Percentiles rank a stretch among this genome's conserved stretches.
Evolutionary conservation across 2,888 invertebrate genomes (phyloP).

Genomic region (Himalopsyche anomala): DNA sequence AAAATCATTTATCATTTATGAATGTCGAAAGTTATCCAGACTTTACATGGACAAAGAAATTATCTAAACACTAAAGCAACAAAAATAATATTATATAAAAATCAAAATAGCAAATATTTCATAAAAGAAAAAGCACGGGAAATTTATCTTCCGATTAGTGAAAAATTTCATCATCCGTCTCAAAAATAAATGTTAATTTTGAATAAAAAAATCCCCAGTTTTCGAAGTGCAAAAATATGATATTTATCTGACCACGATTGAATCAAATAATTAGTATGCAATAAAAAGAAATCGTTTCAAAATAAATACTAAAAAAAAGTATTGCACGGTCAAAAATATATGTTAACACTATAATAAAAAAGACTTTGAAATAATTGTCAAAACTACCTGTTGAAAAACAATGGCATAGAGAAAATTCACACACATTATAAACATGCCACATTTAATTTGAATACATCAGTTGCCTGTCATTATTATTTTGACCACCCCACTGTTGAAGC

Average conservation of each 20-base stretch:
- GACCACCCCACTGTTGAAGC: too few species aligned
- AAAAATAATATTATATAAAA: background rate
- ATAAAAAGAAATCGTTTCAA: background rate
- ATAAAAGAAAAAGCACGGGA: background rate
- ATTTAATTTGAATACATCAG: background rate
- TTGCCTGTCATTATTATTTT: too few species aligned
- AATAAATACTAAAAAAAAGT: background rate
- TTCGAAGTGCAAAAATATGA: background rate
- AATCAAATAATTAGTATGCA: background rate
- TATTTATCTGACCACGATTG: background rate
- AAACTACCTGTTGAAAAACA: slow-evolving; percentile 3
- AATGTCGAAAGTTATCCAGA: background rate
- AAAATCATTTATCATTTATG: too few species aligned
- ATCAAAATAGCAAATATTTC: background rate
- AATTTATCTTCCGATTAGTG: background rate
- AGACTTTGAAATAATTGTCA: slow-evolving; percentile 7
- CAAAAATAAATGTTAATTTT: background rate
- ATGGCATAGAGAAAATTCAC: background rate
- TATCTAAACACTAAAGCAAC: background rate
- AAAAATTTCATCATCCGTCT: too few species aligned
- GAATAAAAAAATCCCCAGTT: background rate
- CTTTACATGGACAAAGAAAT: background rate
- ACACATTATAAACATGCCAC: background rate
- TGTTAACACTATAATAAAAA: background rate
- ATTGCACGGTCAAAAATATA: background rate